Conservation (phyloP, 1,140 invertebrate genomes). For the Pemphigus obesinymphae region DNA sequence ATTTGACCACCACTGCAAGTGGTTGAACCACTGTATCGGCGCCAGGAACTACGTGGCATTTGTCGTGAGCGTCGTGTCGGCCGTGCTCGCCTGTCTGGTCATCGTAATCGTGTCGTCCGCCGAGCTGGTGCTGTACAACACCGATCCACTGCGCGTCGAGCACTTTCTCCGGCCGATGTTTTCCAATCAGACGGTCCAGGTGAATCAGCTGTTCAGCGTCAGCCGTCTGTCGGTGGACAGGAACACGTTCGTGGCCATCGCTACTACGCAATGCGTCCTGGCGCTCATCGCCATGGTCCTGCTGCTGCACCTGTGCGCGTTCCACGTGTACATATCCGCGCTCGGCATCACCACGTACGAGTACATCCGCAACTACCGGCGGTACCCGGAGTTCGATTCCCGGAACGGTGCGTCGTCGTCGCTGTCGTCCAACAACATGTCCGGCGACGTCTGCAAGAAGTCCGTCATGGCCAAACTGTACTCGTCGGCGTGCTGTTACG, state of each 20-base stretch:
- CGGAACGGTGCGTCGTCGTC: constrained; percentile 46
- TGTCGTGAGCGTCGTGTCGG: constrained; percentile 77
- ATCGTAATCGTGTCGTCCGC: constrained; percentile 64
- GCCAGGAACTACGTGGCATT: constrained; percentile 84
- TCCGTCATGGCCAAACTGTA: constrained; percentile 41
- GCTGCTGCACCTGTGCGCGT: constrained; percentile 80
- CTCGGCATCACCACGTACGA: constrained; percentile 85
- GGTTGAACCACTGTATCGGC: constrained; percentile 95
- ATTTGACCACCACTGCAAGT: constrained; percentile 96
- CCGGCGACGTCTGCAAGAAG: not conserved
- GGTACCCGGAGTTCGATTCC: constrained; percentile 41
- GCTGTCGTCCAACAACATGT: constrained; percentile 41
- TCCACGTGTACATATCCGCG: constrained; percentile 81
- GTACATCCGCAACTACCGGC: constrained; percentile 66
- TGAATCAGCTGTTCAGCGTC: constrained; percentile 48
- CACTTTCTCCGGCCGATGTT: constrained; percentile 68
- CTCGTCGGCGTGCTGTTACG: not conserved
- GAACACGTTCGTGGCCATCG: constrained; percentile 49
- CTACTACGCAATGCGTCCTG: constrained; percentile 62
- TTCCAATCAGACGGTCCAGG: constrained; percentile 74
- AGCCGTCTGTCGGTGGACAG: constrained; percentile 42
- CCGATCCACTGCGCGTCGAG: constrained; percentile 57
- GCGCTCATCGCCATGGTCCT: constrained; percentile 71
- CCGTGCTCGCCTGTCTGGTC: constrained; percentile 66
- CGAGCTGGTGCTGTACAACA: constrained; percentile 62